These are phyloP conservation scores for Gorsachius magnificus DNA, from an alignment of 2,797 vertebrate genomes.

Conservation along the genomic window DNA sequence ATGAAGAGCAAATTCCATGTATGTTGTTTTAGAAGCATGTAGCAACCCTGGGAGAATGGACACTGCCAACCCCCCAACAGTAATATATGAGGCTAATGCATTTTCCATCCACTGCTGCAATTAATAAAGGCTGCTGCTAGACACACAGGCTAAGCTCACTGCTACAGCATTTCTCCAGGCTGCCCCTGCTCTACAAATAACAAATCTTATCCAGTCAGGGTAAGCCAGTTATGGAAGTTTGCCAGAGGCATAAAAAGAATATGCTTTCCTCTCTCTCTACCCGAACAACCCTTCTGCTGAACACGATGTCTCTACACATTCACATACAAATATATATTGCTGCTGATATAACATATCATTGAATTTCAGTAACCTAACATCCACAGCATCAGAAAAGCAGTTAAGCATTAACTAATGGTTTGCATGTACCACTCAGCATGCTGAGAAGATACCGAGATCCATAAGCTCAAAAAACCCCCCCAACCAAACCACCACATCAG, in stretches of 20 bases:
- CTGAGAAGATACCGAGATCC: not conserved
- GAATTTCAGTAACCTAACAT: not conserved
- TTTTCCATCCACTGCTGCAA: not conserved
- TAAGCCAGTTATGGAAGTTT: not conserved
- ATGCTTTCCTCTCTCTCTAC: not conserved
- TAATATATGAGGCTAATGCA: not conserved
- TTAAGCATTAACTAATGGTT: not conserved
- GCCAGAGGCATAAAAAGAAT: not conserved
- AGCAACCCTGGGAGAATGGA: not conserved
- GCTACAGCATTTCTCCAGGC: not conserved
- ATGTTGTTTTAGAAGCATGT: not conserved
- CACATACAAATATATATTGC: not conserved
- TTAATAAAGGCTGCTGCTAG: conserved; percentile 8
- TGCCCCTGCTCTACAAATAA: not conserved
- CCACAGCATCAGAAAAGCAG: not conserved
- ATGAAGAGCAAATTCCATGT: not conserved
- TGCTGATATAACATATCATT: not conserved
- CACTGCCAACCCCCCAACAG: not conserved
- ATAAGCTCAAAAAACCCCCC: not conserved
- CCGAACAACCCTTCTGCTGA: not conserved
- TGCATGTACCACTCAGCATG: not conserved
- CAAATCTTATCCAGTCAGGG: not conserved
- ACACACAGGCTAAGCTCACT: not conserved
- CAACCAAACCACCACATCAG: not conserved
- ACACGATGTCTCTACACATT: not conserved